Conservation (phyloP, 2,888 invertebrate genomes). For the Drosophila formosana region DNA sequence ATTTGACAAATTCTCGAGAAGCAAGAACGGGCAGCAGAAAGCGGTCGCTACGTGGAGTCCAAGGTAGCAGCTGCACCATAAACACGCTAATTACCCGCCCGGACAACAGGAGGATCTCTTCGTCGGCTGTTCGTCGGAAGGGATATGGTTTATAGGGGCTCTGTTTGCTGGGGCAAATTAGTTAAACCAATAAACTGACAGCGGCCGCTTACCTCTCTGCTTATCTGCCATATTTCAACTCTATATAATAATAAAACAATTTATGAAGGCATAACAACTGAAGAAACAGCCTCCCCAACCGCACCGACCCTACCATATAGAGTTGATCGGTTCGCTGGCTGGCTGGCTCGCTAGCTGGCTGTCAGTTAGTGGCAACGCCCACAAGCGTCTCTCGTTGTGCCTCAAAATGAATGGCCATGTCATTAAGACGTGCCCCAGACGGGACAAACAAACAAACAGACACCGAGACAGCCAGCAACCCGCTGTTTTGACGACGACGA, state of each 20-base stretch:
- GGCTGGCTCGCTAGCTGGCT: conserved; percentile 41
- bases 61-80: conserved; percentile 64
- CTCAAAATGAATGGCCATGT: conserved; percentile 75
- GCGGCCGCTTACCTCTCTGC: conserved; percentile 47
- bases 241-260: conserved; percentile 80
- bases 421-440: conserved; percentile 60
- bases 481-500: conserved; percentile 43
- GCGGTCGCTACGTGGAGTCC: not conserved
- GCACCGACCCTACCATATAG: conserved; percentile 21
- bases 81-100: conserved; percentile 67
- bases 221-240: conserved; percentile 70
- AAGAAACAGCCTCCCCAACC: conserved; percentile 25
- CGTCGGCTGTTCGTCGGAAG: not conserved
- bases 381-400: conserved; percentile 61
- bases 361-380: conserved; percentile 75
- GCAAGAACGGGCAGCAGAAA: not conserved
- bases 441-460: conserved; percentile 1
- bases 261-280: conserved; percentile 73
- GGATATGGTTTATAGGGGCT: conserved; percentile 8
- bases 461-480: conserved; percentile 22
- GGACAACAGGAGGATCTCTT: conserved; percentile 8
- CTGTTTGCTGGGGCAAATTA: conserved; percentile 57
- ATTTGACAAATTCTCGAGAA: conserved; percentile 78
- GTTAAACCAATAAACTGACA: conserved; percentile 81
- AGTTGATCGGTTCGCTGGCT: conserved; percentile 15